These are phyloP conservation scores for Mionectes macconnelli DNA, from an alignment of 2,113 vertebrate genomes.

Conservation along the genomic window DNA sequence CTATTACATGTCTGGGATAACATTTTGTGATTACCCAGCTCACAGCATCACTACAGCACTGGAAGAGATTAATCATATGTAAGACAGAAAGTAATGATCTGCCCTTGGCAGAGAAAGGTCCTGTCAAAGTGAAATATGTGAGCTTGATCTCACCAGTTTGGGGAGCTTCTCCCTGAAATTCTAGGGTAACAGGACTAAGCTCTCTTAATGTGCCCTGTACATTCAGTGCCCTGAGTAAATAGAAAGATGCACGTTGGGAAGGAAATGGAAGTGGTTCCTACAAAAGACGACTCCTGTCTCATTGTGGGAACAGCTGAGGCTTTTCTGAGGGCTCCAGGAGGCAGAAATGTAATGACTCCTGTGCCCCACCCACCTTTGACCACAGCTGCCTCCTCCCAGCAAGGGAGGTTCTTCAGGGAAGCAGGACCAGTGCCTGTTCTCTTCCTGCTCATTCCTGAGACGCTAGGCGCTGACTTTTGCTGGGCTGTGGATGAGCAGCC, in stretches of 20 bases:
- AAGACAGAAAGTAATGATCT: not conserved
- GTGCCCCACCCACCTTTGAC: not conserved
- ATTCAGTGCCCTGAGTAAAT: not conserved
- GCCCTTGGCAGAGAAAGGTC: not conserved
- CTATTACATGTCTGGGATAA: not conserved
- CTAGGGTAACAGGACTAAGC: not conserved
- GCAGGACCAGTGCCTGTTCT: not conserved
- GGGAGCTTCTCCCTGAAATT: not conserved
- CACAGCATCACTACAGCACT: not conserved
- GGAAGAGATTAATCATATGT: not conserved
- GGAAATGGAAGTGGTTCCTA: not conserved
- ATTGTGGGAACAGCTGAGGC: not conserved
- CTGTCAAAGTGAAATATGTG: not conserved
- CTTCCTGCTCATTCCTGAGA: not conserved
- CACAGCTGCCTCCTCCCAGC: not conserved
- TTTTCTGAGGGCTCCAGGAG: not conserved
- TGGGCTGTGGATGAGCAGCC: not conserved
- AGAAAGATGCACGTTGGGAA: not conserved
- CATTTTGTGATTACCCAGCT: not conserved
- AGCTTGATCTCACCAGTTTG: not conserved
- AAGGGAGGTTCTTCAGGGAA: not conserved
- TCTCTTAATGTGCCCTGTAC: not conserved
- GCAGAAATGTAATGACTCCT: not conserved
- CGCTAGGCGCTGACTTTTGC: not conserved
- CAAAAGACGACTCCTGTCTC: not conserved